Evolutionary conservation across 2,113 vertebrate genomes (phyloP).

Genomic region (Callocephalon fimbriatum): DNA sequence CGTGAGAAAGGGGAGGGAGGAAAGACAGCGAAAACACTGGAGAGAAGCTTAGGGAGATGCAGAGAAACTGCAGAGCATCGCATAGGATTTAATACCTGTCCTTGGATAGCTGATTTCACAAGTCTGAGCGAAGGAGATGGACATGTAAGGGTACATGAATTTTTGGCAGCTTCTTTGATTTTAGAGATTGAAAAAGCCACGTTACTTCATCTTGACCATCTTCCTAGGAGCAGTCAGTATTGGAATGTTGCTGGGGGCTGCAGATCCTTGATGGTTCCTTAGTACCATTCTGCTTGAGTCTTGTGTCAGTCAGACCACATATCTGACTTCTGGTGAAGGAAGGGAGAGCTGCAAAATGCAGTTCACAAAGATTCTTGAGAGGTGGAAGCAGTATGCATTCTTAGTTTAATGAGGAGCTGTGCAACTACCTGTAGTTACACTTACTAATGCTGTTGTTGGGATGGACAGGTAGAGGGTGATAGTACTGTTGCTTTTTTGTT

Average conservation of each 20-base stretch:
- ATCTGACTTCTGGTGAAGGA: not conserved
- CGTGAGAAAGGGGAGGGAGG: constrained; percentile 56
- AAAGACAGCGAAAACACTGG: not conserved
- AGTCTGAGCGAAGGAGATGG: not conserved
- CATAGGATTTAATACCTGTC: not conserved
- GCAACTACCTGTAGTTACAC: not conserved
- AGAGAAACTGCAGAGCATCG: not conserved
- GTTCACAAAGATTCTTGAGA: not conserved
- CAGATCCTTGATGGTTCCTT: not conserved
- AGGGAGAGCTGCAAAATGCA: not conserved
- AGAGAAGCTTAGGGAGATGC: constrained; percentile 3
- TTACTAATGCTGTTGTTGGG: not conserved
- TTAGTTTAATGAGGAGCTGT: not conserved
- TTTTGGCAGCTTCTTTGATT: not conserved
- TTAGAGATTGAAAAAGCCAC: not conserved
- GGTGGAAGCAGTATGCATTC: not conserved
- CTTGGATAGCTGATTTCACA: rapidly evolving
- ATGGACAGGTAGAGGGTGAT: not conserved
- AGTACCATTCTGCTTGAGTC: not conserved
- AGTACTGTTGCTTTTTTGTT: not conserved
- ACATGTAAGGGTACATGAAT: not conserved
- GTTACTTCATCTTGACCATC: not conserved
- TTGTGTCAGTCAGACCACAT: rapidly evolving
- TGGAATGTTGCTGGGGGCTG: constrained; percentile 4
- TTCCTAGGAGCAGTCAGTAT: not conserved